Conservation (phyloP, 1,140 invertebrate species). For the Zaprionus inermis region DNA sequence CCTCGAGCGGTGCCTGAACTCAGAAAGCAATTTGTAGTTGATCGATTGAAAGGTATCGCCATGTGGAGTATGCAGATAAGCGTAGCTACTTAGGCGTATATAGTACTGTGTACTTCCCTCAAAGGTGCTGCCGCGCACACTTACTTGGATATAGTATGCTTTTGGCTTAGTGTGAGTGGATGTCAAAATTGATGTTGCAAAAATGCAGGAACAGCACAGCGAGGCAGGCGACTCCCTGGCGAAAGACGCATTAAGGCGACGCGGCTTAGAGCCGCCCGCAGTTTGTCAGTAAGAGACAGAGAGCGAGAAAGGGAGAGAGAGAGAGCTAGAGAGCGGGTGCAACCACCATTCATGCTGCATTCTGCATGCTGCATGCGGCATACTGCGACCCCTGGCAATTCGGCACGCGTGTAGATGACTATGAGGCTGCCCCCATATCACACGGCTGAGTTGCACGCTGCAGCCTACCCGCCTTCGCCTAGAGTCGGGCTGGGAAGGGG, state of each 20-base stretch:
- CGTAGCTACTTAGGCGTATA: conserved; percentile 9
- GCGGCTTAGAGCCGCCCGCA: conserved; percentile 23
- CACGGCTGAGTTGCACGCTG: background rate
- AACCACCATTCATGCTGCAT: conserved; percentile 27
- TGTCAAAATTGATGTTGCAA: conserved; percentile 22
- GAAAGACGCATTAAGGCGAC: conserved; percentile 32
- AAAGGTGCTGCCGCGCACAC: background rate
- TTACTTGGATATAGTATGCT: conserved; percentile 9
- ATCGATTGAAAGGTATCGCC: conserved; percentile 47
- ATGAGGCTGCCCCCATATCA: conserved; percentile 53
- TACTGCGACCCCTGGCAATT: background rate
- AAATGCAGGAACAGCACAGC: conserved; percentile 22
- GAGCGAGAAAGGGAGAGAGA: background rate
- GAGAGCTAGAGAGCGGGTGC: background rate
- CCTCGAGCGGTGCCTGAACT: conserved; percentile 15
- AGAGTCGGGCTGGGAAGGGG: background rate
- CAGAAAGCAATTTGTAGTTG: conserved; percentile 52
- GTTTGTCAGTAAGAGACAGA: conserved; percentile 6
- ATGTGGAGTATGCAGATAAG: conserved; percentile 29
- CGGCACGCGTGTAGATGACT: conserved; percentile 5
- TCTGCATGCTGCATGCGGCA: conserved; percentile 9
- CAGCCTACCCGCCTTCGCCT: background rate
- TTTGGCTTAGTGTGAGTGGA: conserved; percentile 3
- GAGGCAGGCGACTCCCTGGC: conserved; percentile 2
- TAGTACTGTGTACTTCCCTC: conserved; percentile 23